A percentile compares a stretch with the other conserved stretches of the same genome.
Conservation (phyloP, 2,113 vertebrate species). For the Gavia stellata region DNA sequence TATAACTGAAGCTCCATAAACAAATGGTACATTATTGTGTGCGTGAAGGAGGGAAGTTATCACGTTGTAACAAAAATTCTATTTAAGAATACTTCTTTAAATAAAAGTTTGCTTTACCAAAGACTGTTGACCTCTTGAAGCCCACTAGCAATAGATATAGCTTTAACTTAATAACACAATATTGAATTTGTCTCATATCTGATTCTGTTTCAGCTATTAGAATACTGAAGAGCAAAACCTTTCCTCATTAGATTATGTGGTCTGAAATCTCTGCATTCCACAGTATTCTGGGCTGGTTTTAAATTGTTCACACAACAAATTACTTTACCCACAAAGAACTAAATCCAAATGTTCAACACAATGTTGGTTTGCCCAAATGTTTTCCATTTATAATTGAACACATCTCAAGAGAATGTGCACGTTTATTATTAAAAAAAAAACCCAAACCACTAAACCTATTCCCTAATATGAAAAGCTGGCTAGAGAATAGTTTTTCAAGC, state of each 20-base stretch:
- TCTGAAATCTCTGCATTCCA: slow-evolving; percentile 62
- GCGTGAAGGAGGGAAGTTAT: background rate
- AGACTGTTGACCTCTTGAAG: slow-evolving; percentile 35
- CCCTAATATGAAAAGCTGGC: slow-evolving; percentile 15
- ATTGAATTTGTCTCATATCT: slow-evolving; percentile 59
- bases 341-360: slow-evolving; percentile 51
- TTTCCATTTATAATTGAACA: slow-evolving; percentile 53
- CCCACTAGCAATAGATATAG: slow-evolving; percentile 31
- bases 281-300: slow-evolving; percentile 37
- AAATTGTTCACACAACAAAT: slow-evolving; percentile 63
- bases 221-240: slow-evolving; percentile 52
- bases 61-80: background rate
- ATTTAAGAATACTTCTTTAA: slow-evolving; percentile 23
- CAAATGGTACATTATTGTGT: slow-evolving; percentile 3
- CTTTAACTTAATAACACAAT: slow-evolving; percentile 50
- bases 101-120: slow-evolving; percentile 11
- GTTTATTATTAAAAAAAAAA: background rate
- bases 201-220: slow-evolving; percentile 59
- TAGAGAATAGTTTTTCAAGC: background rate
- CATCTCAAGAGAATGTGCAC: slow-evolving; percentile 17
- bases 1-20: slow-evolving; percentile 51
- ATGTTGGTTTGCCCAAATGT: slow-evolving; percentile 41
- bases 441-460: background rate
- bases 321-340: slow-evolving; percentile 54
- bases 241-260: slow-evolving; percentile 53